Evolutionary conservation across 2,888 invertebrate genomes (phyloP), one percentile per base, ranked within the genome.

Genomic region (Drosophila anomelani): DNA sequence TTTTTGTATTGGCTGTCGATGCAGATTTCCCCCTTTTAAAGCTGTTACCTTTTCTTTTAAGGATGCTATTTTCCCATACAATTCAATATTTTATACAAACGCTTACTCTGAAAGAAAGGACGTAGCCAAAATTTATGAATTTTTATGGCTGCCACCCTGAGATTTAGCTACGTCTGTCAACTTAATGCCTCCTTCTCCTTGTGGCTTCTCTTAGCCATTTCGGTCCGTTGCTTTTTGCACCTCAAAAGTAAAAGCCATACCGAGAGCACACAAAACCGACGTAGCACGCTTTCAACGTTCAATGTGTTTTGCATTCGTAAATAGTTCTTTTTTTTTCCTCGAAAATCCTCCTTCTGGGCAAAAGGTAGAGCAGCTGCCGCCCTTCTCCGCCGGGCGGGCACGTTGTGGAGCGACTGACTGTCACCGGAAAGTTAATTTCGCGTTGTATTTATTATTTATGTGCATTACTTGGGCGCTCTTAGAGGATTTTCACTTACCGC

Each of bases 241-340:
- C 81, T 79, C 76, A 70, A 81, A 76, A 78, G 81, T 78, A 73
- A 80, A 79, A 80, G 68, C 72, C 62, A 56, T 41, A 57, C 39
- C 64, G 61, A n/a, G 54, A 51, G 63, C 43, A 44, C 54, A 46
- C 46, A 46, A 71, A 70, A 56, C 58, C 80, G 63, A 67, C 85
- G 62, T 49, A 68, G 80, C 67, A 80, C 80, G 85, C 80, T 85
- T 80, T 75, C 74, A 80, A 75, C 77, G 82, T 82, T 84, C 82
- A 89, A 87, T 89, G 89, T 89, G 89, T 87, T 89, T 87, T 89
- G 89, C 89, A 89, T 89, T 85, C 87, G 79, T 88, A 89, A 89
- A 89, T 87, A 89, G 88, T 87, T 75, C 29, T 49, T 56, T 56
- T 56, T 56, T 44, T 46, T 49, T 15, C 17, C 34, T 29, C 6